phyloP scores from a whole-genome alignment of 2,797 vertebrate genomes.

The Ceryle rudis region DNA sequence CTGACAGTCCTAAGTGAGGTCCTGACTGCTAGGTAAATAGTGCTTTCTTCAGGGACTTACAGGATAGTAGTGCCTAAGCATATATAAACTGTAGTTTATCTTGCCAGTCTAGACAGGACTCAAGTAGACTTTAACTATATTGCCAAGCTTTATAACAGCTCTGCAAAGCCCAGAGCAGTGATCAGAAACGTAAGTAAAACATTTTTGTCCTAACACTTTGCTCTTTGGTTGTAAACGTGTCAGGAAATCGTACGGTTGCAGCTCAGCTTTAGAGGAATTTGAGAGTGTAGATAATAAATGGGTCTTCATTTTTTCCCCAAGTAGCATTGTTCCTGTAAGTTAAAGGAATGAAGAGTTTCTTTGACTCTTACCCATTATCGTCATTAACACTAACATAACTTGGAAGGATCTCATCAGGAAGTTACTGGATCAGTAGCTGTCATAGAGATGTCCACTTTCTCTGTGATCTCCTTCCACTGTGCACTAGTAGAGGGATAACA shows the following conservation, averaged over 20 bases:
- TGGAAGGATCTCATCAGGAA: neutral
- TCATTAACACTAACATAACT: neutral
- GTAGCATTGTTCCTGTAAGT: neutral
- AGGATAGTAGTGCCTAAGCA: neutral
- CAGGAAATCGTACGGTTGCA: neutral
- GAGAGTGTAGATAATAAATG: neutral
- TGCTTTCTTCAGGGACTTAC: neutral
- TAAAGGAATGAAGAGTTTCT: neutral
- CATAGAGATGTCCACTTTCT: neutral
- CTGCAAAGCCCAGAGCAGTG: slow-evolving; percentile 1
- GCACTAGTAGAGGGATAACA: neutral
- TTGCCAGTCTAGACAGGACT: neutral
- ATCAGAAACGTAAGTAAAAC: slow-evolving; percentile 17
- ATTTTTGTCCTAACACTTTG: slow-evolving; percentile 1
- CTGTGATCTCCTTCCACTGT: neutral
- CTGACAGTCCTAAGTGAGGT: neutral
- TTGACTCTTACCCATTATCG: neutral
- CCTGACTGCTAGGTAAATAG: slow-evolving; percentile 1
- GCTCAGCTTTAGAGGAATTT: neutral
- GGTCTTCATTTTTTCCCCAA: neutral
- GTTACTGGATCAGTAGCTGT: neutral
- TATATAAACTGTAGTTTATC: slow-evolving; percentile 24
- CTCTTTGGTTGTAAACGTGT: neutral
- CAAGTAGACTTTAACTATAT: slow-evolving; percentile 25
- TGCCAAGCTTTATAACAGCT: slow-evolving; percentile 27